These are phyloP conservation scores for Cathartes aura DNA, from an alignment of 2,113 vertebrate species.

Conservation along the genomic window DNA sequence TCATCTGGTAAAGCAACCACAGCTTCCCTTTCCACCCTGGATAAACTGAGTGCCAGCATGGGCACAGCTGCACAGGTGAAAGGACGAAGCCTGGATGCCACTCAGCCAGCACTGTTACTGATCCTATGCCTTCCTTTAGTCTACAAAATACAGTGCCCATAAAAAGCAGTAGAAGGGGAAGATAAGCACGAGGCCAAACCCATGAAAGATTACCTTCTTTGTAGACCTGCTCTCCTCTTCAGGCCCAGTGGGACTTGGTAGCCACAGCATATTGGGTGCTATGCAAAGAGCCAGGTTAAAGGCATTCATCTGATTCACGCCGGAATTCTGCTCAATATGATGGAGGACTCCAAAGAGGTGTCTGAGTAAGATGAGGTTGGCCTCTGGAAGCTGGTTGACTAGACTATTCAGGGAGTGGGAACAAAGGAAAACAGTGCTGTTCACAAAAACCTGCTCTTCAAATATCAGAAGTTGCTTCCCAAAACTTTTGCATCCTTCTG, in stretches of 20 bases:
- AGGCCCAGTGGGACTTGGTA: slow-evolving; percentile 68
- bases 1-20: background rate
- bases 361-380: slow-evolving; percentile 76
- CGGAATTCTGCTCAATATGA: slow-evolving; percentile 76
- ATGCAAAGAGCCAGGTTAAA: slow-evolving; percentile 83
- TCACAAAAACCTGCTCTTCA: background rate
- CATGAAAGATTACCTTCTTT: slow-evolving; percentile 70
- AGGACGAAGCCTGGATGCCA: background rate
- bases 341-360: slow-evolving; percentile 80
- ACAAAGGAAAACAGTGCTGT: background rate
- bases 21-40: background rate
- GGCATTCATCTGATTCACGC: slow-evolving; percentile 83
- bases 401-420: slow-evolving; percentile 50
- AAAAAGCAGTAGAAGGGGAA: background rate
- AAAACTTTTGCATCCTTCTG: background rate
- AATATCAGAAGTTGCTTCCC: background rate
- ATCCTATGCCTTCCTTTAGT: background rate
- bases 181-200: background rate
- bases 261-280: slow-evolving; percentile 84
- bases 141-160: background rate
- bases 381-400: slow-evolving; percentile 77
- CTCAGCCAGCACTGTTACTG: background rate
- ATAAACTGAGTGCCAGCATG: background rate
- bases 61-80: background rate
- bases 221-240: slow-evolving; percentile 79